Conservation (phyloP, 2,797 vertebrate genomes). For the Halcyon chelicuti region DNA sequence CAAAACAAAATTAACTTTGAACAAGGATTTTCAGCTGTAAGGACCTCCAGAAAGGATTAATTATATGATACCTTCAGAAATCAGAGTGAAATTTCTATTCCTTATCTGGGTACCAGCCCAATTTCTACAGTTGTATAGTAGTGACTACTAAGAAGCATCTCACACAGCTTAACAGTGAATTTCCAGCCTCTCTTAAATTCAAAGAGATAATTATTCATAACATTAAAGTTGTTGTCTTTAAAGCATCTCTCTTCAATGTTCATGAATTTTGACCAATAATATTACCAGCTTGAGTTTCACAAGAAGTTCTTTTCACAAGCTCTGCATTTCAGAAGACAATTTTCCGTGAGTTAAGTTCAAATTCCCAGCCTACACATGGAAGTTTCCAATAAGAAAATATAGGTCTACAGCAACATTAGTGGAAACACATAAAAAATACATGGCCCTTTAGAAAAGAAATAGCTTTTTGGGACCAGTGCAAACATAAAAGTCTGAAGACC, state of each 20-base stretch:
- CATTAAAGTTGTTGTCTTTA: conserved; percentile 13
- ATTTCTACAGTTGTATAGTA: conserved; percentile 48
- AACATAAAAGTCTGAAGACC: background rate
- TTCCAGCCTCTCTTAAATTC: conserved; percentile 66
- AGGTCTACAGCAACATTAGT: background rate
- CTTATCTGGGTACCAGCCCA: conserved; percentile 58
- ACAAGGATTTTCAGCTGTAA: conserved; percentile 64
- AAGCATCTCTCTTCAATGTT: background rate
- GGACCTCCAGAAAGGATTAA: conserved; percentile 57
- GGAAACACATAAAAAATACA: background rate
- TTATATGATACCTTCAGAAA: conserved; percentile 56
- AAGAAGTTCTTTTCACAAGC: background rate
- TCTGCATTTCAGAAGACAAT: conserved; percentile 40
- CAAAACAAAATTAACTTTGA: conserved; percentile 18
- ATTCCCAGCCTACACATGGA: background rate
- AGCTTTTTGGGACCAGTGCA: background rate
- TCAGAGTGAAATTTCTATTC: conserved; percentile 68
- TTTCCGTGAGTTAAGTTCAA: background rate
- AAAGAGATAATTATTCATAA: conserved; percentile 69
- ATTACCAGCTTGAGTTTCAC: conserved; percentile 22
- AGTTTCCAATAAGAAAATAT: background rate
- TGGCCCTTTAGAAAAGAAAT: background rate
- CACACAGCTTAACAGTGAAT: conserved; percentile 58
- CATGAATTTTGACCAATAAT: conserved; percentile 16
- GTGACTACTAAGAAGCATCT: conserved; percentile 53